Evolutionary conservation across 2,888 invertebrate genomes (phyloP).

Genomic region (Lobophora halterata): DNA sequence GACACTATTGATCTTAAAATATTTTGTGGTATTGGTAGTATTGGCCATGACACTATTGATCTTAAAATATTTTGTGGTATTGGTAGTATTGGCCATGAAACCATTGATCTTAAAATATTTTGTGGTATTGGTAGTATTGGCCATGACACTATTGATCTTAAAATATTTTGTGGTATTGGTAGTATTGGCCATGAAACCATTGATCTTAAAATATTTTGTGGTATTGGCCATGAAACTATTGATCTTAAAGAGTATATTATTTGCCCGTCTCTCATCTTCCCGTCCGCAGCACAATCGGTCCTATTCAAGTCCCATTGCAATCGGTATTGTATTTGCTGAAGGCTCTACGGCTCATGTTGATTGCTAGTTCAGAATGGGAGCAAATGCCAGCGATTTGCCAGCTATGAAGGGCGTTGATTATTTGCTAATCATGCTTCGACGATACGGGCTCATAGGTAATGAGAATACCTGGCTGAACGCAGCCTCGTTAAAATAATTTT

Average conservation of each 20-base stretch:
- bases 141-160: no score
- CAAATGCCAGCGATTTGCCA: constrained; percentile 50
- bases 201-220: no score
- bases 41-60: no score
- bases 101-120: no score
- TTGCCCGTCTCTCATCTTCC: constrained; percentile 60
- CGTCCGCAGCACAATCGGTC: constrained; percentile 51
- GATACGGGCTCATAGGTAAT: constrained; percentile 35
- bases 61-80: no score
- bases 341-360: constrained; percentile 71
- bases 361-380: constrained; percentile 61
- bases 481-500: constrained; percentile 22
- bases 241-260: constrained; percentile 53
- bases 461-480: constrained; percentile 27
- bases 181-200: constrained; percentile 9
- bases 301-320: constrained; percentile 61
- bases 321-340: constrained; percentile 72
- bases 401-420: constrained; percentile 56
- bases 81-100: no score
- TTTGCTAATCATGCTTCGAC: constrained; percentile 53
- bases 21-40: no score
- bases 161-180: no score
- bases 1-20: no score
- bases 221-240: no score
- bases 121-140: no score